A percentile compares a stretch with the other conserved stretches of the same genome.
These are phyloP conservation scores for Octopus sinensis DNA, from an alignment of 1,140 invertebrate genomes.

Conservation along the genomic window DNA sequence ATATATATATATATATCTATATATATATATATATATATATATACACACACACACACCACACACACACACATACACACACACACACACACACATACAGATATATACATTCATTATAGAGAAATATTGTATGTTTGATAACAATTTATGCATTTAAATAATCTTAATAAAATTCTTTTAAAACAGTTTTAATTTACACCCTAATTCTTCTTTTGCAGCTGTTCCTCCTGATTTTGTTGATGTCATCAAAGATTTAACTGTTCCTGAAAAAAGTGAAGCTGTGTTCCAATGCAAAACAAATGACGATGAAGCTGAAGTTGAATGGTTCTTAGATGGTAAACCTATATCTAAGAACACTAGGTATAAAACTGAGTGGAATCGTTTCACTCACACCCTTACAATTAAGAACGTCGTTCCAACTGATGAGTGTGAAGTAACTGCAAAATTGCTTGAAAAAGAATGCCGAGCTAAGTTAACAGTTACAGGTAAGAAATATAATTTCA, in stretches of 20 bases:
- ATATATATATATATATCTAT: too few relatives aligned
- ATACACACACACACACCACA: too few relatives aligned
- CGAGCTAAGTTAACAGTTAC: slow-evolving; percentile 81
- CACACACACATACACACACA: too few relatives aligned
- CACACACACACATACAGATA: too few relatives aligned
- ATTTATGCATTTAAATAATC: too few relatives aligned
- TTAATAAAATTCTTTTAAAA: too few relatives aligned
- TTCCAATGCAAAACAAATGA: slow-evolving; percentile 51
- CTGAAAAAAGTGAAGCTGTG: slow-evolving; percentile 42
- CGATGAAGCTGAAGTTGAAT: slow-evolving; percentile 46
- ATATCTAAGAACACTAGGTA: slow-evolving; percentile 58
- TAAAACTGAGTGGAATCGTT: slow-evolving; percentile 57
- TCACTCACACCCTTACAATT: slow-evolving; percentile 47
- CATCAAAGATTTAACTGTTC: slow-evolving; percentile 42
- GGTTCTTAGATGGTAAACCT: slow-evolving; percentile 48
- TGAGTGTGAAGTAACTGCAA: slow-evolving; percentile 45
- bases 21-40: too few relatives aligned
- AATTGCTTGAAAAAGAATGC: slow-evolving; percentile 71
- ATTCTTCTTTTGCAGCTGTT: slow-evolving; percentile 34
- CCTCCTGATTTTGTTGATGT: slow-evolving; percentile 47
- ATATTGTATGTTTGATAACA: too few relatives aligned
- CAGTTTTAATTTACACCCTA: too few relatives aligned
- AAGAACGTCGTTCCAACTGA: slow-evolving; percentile 39
- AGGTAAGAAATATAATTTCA: slow-evolving; percentile 61
- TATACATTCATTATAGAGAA: too few relatives aligned